Evolutionary conservation across 2,888 invertebrate genomes (phyloP), one percentile per base, ranked within the genome.

Genomic region (Spilosoma lubricipeda): DNA sequence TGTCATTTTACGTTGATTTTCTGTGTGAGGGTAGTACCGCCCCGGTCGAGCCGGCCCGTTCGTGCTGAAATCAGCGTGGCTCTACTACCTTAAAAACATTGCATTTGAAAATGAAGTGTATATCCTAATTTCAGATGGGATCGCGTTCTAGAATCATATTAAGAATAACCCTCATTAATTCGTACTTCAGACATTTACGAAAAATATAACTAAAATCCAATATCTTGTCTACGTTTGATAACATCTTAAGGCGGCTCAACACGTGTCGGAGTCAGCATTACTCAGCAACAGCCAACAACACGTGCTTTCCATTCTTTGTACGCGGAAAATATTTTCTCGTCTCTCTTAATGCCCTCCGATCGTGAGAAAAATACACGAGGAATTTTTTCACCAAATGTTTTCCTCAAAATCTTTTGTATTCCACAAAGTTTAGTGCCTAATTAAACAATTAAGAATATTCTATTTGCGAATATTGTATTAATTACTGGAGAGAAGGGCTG

Each of bases 211-310:
- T 23, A 45, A n/a, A 30, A 13, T 30, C 42, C 45, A 20, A 64
- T 23, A 45, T 15, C 36, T 66, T 66, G 52, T 42, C 30, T 20
- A 4, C 63, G 63, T 72, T 48, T 36, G n/a, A 67, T 69, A 69
- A 70, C 70, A 73, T 52, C 52, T 64, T 39, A 74, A 52, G 67
- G 64, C 23, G 71, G 42, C 45, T 66, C 72, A 63, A 66, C 45
- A 72, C 30, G 69, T 69, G 72, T 72, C 69, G 45, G 36, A 20
- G 59, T 30, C 42, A 45, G 69, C 48, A 66, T 72, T 65, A 75
- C 71, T 70, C 74, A 69, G 23, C 20, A 56, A 70, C 72, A 66
- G 45, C 69, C 45, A 66, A 70, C 72, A 30, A 75, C 56, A 75
- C 69, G 52, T 71, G 66, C 65, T 27, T 45, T 59, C 23, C 15